These are phyloP conservation scores for Pseudochirops corinnae DNA, from an alignment of 2,797 vertebrate species.

Conservation along the genomic window DNA sequence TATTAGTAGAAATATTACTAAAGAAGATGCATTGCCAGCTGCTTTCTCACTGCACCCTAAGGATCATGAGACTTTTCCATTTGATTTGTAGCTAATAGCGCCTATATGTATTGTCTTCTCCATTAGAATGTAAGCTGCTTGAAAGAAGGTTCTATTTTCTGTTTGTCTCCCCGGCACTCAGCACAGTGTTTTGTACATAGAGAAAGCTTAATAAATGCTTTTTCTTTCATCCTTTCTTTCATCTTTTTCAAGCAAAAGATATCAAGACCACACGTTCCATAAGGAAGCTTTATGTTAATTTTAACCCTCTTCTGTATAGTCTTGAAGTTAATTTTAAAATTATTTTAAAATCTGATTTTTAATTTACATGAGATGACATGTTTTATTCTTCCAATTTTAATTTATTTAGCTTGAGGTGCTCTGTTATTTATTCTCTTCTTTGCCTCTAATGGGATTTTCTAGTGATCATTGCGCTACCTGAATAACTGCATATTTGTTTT, in stretches of 20 bases:
- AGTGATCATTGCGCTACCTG: neutral
- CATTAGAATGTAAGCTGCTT: neutral
- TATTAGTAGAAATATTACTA: neutral
- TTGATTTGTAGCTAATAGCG: neutral
- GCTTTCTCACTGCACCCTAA: neutral
- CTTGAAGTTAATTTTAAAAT: slow-evolving; percentile 30
- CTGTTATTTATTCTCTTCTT: neutral
- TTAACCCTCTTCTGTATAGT: neutral
- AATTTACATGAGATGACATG: neutral
- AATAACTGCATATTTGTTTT: neutral
- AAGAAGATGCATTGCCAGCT: neutral
- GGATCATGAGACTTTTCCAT: neutral
- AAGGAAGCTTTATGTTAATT: neutral
- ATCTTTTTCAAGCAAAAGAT: neutral
- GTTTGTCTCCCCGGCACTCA: neutral
- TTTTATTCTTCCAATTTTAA: neutral
- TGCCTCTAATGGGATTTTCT: neutral
- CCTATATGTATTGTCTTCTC: neutral
- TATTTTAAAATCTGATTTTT: neutral
- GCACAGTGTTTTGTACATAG: neutral
- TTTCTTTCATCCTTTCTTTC: slow-evolving; percentile 37
- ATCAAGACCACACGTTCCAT: slow-evolving; percentile 8
- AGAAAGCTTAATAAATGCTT: neutral
- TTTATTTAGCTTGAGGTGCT: slow-evolving; percentile 24
- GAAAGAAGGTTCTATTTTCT: neutral